These are phyloP conservation scores for Cygnus olor DNA, from an alignment of 2,797 vertebrate genomes.

Conservation along the genomic window DNA sequence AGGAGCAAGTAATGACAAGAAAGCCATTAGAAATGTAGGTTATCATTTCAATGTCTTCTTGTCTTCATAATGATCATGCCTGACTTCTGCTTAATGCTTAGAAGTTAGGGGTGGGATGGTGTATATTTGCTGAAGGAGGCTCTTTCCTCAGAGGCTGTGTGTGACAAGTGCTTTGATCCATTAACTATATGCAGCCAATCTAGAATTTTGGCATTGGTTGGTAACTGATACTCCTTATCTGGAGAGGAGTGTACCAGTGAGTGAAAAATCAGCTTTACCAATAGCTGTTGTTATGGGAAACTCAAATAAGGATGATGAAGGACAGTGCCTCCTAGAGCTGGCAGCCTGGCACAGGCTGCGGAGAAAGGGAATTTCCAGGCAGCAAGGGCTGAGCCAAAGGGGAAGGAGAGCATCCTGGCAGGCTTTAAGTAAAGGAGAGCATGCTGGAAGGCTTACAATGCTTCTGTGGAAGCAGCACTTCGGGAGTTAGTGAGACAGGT, in stretches of 20 bases:
- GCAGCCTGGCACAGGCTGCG: neutral
- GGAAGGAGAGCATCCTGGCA: neutral
- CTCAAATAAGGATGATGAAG: neutral
- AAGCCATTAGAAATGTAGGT: neutral
- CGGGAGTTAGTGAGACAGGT: neutral
- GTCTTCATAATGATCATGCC: neutral
- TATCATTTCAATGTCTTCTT: neutral
- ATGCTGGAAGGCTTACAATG: neutral
- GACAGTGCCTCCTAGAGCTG: neutral
- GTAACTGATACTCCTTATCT: neutral
- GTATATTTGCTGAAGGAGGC: neutral
- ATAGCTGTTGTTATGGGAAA: neutral
- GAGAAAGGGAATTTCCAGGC: conserved; percentile 26
- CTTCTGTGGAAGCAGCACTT: neutral
- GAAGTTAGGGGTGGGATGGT: neutral
- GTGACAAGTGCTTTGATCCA: neutral
- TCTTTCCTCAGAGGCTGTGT: fast-evolving
- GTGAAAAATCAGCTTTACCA: neutral
- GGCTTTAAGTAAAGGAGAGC: neutral
- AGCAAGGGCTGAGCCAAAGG: neutral
- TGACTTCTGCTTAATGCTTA: neutral
- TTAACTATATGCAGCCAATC: neutral
- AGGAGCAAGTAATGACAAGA: neutral
- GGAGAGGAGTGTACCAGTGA: neutral
- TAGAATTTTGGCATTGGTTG: neutral